Percentiles rank a stretch among this genome's conserved stretches.
Conservation (phyloP, 2,888 invertebrate genomes). For the Deilephila porcellus region DNA sequence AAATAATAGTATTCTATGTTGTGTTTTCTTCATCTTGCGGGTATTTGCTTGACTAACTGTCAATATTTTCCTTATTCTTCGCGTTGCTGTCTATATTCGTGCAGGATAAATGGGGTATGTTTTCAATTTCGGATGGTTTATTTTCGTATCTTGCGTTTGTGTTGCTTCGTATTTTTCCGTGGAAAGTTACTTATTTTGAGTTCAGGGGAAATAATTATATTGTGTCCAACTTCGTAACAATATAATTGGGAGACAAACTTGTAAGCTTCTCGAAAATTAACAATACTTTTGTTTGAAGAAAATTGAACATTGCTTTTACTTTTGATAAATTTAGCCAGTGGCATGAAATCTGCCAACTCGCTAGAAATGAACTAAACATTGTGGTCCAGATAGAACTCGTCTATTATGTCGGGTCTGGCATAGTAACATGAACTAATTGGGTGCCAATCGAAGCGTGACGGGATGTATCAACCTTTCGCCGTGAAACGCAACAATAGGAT, state of each 20-base stretch:
- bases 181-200: too few relatives aligned
- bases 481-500: conserved; percentile 9
- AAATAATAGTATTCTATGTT: conserved; percentile 9
- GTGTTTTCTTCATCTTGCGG: background rate
- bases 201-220: too few relatives aligned
- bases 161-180: background rate
- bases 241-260: too few relatives aligned
- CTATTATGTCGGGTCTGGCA: background rate
- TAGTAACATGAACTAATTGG: conserved; percentile 10
- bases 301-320: background rate
- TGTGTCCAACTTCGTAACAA: too few relatives aligned
- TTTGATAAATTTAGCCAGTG: background rate
- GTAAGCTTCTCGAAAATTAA: too few relatives aligned
- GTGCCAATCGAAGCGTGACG: background rate
- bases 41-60: conserved; percentile 13
- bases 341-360: background rate
- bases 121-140: background rate
- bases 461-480: background rate
- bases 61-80: conserved; percentile 12
- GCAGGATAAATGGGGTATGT: background rate
- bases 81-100: background rate
- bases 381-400: background rate
- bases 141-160: background rate
- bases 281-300: too few relatives aligned
- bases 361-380: background rate